Evolutionary conservation across 2,113 vertebrate species (phyloP).

Genomic region (Oryzias melastigma): DNA sequence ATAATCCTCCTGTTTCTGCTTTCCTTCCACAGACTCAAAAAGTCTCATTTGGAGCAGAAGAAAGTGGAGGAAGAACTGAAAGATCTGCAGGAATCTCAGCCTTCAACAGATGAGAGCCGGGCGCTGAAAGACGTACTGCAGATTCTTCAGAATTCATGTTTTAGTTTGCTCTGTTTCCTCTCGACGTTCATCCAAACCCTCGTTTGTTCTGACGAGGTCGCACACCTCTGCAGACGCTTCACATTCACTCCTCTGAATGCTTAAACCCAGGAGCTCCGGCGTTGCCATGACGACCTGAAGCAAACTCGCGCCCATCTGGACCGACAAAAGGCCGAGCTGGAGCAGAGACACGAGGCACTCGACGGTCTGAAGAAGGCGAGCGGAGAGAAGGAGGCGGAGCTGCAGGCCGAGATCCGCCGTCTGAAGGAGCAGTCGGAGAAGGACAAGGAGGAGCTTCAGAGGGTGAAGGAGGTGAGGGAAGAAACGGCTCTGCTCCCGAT

Average conservation of each 20-base stretch:
- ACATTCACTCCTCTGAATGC: constrained; percentile 22
- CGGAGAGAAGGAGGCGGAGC: constrained; percentile 73
- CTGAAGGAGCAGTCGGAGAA: constrained; percentile 73
- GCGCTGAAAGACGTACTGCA: constrained; percentile 59
- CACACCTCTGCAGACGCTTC: constrained; percentile 14
- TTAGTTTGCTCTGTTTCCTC: constrained; percentile 5
- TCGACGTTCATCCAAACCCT: constrained; percentile 1
- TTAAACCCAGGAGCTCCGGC: constrained; percentile 77
- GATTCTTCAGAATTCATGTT: too few relatives aligned
- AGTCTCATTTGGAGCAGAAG: constrained; percentile 83
- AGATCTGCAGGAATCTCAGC: constrained; percentile 74
- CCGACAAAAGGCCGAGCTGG: constrained; percentile 65
- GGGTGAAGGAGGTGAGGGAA: constrained; percentile 63
- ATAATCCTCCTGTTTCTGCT: neutral
- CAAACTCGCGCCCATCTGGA: constrained; percentile 64
- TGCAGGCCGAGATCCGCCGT: constrained; percentile 62
- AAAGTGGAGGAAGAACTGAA: constrained; percentile 82
- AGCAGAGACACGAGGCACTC: constrained; percentile 77
- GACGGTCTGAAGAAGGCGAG: constrained; percentile 68
- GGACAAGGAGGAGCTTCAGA: constrained; percentile 73
- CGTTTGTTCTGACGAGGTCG: constrained; percentile 6
- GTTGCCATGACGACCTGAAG: constrained; percentile 70
- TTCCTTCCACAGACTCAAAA: constrained; percentile 77
- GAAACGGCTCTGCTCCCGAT: too few relatives aligned
- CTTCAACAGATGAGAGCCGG: constrained; percentile 63